phyloP scores from a whole-genome alignment of 2,797 vertebrate species.

The Silurus lanzhouensis region DNA sequence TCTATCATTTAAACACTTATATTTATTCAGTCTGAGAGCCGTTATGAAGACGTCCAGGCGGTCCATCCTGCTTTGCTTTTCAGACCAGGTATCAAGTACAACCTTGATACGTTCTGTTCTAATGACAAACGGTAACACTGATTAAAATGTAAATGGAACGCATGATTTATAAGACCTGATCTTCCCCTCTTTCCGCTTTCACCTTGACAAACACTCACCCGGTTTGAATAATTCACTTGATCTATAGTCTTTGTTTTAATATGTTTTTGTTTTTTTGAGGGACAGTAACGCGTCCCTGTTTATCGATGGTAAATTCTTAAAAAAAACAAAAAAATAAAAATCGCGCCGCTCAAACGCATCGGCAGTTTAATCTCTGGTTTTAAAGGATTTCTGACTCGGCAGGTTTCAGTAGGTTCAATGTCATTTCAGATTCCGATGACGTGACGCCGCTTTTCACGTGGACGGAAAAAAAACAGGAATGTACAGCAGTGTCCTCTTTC shows the following conservation, averaged over 20 bases:
- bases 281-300: neutral
- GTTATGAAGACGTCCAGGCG: neutral
- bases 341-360: neutral
- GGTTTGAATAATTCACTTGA: neutral
- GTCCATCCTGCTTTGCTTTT: neutral
- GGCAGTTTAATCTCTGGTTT: slow-evolving; percentile 35
- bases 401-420: slow-evolving; percentile 27
- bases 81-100: slow-evolving; percentile 11
- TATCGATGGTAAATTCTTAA: neutral
- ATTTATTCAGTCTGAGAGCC: slow-evolving; percentile 2
- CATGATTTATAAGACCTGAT: slow-evolving; percentile 5
- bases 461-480: neutral
- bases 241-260: neutral
- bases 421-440: slow-evolving; percentile 11
- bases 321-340: neutral
- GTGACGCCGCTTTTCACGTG: neutral
- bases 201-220: too few species aligned
- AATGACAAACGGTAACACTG: neutral
- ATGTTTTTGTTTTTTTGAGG: neutral
- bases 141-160: slow-evolving; percentile 33
- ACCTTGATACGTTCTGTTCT: neutral
- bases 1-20: neutral
- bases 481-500: neutral
- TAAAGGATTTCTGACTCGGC: slow-evolving; percentile 33
- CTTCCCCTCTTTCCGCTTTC: neutral